Evolutionary conservation across 2,113 vertebrate genomes (phyloP).

Genomic region (Uria aalge): DNA sequence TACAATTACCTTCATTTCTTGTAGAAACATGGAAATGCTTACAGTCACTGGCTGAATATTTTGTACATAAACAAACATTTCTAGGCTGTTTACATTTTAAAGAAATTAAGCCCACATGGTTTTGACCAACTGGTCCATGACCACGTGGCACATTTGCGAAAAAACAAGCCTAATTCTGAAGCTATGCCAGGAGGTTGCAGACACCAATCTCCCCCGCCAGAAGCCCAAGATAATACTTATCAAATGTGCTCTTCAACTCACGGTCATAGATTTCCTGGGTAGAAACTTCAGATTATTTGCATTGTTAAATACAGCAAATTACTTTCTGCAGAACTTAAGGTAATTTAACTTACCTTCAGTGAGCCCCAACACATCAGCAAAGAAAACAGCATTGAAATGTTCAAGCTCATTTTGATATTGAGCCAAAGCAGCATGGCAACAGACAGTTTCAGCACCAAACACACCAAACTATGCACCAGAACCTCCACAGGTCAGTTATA

Average conservation of each 20-base stretch:
- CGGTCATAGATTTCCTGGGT: not conserved
- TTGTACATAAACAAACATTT: slow-evolving; percentile 35
- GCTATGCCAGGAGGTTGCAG: not conserved
- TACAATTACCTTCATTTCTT: slow-evolving; percentile 20
- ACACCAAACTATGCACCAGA: not conserved
- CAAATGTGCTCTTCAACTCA: not conserved
- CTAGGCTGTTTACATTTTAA: slow-evolving; percentile 8
- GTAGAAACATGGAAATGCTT: slow-evolving; percentile 23
- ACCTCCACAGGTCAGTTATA: not conserved
- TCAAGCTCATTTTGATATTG: not conserved
- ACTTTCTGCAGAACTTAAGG: not conserved
- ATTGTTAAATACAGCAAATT: not conserved
- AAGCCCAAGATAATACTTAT: not conserved
- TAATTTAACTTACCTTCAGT: not conserved
- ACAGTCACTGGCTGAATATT: not conserved
- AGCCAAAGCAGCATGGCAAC: not conserved
- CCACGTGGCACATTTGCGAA: not conserved
- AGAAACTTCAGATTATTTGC: not conserved
- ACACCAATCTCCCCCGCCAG: not conserved
- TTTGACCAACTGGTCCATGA: not conserved
- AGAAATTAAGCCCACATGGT: slow-evolving; percentile 39
- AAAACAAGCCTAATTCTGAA: not conserved
- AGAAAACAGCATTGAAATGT: not conserved
- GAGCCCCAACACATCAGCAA: not conserved
- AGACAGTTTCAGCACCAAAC: not conserved